Conservation (phyloP, 2,888 invertebrate genomes). For the Lypha dubia region DNA sequence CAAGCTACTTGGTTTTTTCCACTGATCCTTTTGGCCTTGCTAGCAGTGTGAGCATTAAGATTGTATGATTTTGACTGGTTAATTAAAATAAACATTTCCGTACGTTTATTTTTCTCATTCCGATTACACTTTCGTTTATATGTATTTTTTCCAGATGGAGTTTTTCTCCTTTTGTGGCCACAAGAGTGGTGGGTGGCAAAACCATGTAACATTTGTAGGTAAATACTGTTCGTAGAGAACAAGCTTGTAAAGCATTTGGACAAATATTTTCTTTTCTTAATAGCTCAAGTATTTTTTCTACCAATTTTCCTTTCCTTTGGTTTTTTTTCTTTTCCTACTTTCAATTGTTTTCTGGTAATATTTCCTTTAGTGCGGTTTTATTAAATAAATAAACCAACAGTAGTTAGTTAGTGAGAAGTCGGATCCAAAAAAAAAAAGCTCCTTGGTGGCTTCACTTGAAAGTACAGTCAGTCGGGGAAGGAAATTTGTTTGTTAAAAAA, state of each 20-base stretch:
- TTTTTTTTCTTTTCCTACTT: slow-evolving; percentile 1
- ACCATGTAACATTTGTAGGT: slow-evolving; percentile 56
- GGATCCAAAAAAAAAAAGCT: background rate
- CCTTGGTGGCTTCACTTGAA: slow-evolving; percentile 11
- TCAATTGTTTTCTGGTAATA: slow-evolving; percentile 54
- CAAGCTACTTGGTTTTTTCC: background rate
- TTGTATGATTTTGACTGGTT: slow-evolving; percentile 71
- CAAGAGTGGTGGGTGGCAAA: slow-evolving; percentile 7
- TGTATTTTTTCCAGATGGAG: slow-evolving; percentile 1
- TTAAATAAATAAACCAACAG: slow-evolving; percentile 59
- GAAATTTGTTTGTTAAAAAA: slow-evolving; percentile 42
- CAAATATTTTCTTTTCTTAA: slow-evolving; percentile 52
- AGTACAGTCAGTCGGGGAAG: slow-evolving; percentile 18
- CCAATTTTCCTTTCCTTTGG: background rate
- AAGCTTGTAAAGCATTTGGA: slow-evolving; percentile 1
- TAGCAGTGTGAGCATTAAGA: slow-evolving; percentile 31
- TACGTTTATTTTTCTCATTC: slow-evolving; percentile 19
- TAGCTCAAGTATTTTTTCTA: slow-evolving; percentile 45
- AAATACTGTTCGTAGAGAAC: slow-evolving; percentile 12
- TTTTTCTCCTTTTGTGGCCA: slow-evolving; percentile 22
- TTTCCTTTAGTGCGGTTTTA: slow-evolving; percentile 64
- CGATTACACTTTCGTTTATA: background rate
- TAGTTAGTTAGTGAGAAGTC: slow-evolving; percentile 9
- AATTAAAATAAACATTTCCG: slow-evolving; percentile 71
- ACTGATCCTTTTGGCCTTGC: slow-evolving; percentile 24